phyloP scores from a whole-genome alignment of 2,113 vertebrate genomes.

The Platichthys flesus region DNA sequence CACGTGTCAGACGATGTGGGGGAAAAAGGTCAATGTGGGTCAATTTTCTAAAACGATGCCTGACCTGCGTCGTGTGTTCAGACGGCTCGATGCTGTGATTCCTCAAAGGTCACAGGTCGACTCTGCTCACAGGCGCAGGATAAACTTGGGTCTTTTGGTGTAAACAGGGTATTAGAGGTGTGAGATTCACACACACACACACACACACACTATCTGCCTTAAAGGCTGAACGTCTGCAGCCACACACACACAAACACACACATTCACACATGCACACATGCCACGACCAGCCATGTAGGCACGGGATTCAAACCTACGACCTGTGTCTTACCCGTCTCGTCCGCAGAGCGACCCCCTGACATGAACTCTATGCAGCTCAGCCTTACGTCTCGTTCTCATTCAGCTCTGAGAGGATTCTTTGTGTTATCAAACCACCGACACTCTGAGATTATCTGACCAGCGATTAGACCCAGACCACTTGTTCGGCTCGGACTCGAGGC shows the following conservation, averaged over 20 bases:
- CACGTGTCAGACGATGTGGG: neutral
- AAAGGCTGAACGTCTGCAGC: no score
- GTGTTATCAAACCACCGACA: constrained; percentile 14
- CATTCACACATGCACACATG: neutral
- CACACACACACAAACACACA: no score
- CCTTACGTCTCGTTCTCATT: neutral
- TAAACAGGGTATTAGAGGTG: constrained; percentile 9
- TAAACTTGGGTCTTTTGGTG: constrained; percentile 2
- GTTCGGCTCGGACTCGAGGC: neutral
- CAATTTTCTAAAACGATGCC: neutral
- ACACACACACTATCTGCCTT: constrained; percentile 1
- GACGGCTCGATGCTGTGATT: neutral
- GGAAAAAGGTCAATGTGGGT: constrained; percentile 14
- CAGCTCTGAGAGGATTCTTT: constrained; percentile 12
- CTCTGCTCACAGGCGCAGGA: neutral
- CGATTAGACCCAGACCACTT: neutral
- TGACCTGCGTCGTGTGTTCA: neutral
- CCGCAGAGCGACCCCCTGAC: neutral
- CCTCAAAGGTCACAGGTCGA: neutral
- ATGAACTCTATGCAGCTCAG: constrained; percentile 40
- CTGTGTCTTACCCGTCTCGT: neutral
- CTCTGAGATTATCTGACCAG: neutral
- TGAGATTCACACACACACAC: constrained; percentile 11
- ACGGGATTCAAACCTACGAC: constrained; percentile 10
- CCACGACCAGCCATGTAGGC: neutral